Conservation (phyloP, 2,888 invertebrate genomes). For the Odontocolon sp. region DNA sequence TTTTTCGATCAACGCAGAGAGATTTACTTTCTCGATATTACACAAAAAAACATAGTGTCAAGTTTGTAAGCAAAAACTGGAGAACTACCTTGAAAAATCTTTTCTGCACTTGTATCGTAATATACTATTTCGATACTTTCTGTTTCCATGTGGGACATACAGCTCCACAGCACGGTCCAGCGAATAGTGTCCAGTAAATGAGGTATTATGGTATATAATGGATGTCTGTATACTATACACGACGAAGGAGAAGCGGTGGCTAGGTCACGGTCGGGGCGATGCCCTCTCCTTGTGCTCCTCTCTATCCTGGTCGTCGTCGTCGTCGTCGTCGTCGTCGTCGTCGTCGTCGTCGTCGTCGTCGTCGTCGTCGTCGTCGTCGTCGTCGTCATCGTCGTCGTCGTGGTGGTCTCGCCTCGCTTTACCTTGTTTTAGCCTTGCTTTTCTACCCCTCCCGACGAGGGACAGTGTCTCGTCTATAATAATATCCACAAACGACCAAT, state of each 20-base stretch:
- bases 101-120: no score
- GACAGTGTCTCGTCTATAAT: slow-evolving; percentile 39
- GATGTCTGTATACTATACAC: slow-evolving; percentile 60
- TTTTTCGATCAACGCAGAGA: no score
- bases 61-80: no score
- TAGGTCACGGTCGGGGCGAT: slow-evolving; percentile 81
- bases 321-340: slow-evolving; percentile 46
- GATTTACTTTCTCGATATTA: no score
- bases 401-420: slow-evolving; percentile 12
- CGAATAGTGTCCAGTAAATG: slow-evolving; percentile 9
- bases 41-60: no score
- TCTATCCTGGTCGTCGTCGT: slow-evolving; percentile 58
- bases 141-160: no score
- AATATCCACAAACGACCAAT: slow-evolving; percentile 42
- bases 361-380: slow-evolving; percentile 31
- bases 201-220: not conserved
- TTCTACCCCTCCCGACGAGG: slow-evolving; percentile 21
- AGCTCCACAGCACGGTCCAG: no score
- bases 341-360: slow-evolving; percentile 19
- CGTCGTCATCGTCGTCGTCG: slow-evolving; percentile 15
- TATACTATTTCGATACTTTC: no score
- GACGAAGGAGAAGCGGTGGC: slow-evolving; percentile 74
- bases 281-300: slow-evolving; percentile 73
- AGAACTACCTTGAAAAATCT: no score
- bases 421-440: slow-evolving; percentile 29